Evolutionary conservation across 2,113 vertebrate genomes (phyloP).

Genomic region (Brevimyrus niger): DNA sequence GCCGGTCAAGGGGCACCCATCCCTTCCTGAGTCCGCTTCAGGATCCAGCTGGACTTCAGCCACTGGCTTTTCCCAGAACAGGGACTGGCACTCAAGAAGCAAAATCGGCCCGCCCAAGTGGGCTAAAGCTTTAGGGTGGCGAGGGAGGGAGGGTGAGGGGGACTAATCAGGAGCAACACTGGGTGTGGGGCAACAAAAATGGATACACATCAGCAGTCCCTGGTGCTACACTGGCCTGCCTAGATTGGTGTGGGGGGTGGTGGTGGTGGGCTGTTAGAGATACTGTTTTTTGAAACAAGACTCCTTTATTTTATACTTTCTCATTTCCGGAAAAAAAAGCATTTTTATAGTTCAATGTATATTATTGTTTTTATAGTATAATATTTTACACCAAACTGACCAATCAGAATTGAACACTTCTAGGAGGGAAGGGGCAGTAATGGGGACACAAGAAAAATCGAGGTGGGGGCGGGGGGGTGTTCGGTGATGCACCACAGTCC

Average conservation of each 20-base stretch:
- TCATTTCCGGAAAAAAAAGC: background rate
- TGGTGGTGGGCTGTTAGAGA: background rate
- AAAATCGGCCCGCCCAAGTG: slow-evolving; percentile 1
- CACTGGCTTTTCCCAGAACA: slow-evolving; percentile 20
- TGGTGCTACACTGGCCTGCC: slow-evolving; percentile 23
- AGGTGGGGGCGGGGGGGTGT: background rate
- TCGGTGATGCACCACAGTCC: background rate
- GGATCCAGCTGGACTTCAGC: background rate
- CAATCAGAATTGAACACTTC: background rate
- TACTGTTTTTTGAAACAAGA: background rate
- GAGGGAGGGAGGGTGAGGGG: slow-evolving; percentile 19
- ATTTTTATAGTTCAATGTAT: background rate
- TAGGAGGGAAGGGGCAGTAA: background rate
- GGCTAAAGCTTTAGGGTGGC: slow-evolving; percentile 32
- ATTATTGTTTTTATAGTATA: background rate
- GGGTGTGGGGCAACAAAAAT: slow-evolving; percentile 17
- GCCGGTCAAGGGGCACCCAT: background rate
- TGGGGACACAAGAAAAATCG: too few relatives aligned
- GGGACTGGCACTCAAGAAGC: slow-evolving; percentile 15
- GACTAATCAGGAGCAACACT: slow-evolving; percentile 18
- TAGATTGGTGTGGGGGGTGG: background rate
- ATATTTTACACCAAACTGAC: background rate
- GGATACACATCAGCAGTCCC: slow-evolving; percentile 21
- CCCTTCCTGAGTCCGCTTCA: background rate
- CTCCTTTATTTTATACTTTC: background rate